Conservation (phyloP, 2,888 invertebrate genomes). For the Phymatocera aterrima region DNA sequence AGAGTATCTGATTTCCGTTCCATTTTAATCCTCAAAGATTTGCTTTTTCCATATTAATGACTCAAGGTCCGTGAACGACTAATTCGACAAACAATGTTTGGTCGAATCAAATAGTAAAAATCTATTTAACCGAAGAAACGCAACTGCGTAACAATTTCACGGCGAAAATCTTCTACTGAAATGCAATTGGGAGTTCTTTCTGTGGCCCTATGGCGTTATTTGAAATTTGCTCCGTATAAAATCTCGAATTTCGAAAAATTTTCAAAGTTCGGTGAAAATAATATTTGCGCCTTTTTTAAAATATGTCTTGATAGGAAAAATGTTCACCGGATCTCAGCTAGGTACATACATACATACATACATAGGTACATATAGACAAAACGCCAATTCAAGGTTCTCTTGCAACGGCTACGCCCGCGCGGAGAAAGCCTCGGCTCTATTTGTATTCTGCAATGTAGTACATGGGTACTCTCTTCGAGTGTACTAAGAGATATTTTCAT, state of each 20-base stretch:
- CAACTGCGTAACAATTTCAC: not conserved
- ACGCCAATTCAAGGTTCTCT: not conserved
- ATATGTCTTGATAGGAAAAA: not conserved
- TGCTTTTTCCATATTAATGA: not conserved
- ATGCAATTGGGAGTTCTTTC: no score
- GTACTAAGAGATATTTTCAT: not conserved
- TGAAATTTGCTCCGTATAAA: not conserved
- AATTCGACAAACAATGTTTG: no score
- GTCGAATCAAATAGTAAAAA: no score
- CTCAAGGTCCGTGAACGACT: not conserved
- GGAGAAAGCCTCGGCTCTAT: not conserved
- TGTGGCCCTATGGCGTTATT: no score
- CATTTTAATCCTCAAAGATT: no score
- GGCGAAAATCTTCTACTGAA: not conserved
- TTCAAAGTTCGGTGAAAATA: not conserved
- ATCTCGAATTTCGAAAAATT: not conserved
- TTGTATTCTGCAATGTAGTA: not conserved
- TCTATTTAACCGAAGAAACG: not conserved
- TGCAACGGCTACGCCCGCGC: not conserved
- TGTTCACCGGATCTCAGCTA: not conserved
- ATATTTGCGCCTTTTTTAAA: no score
- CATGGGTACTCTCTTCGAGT: not conserved
- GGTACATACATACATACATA: not conserved
- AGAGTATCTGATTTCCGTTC: no score
- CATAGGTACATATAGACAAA: not conserved